A percentile compares a stretch with the other conserved stretches of the same genome.
These are phyloP conservation scores for Coenonympha arcania DNA, from an alignment of 2,888 invertebrate genomes.

Conservation along the genomic window DNA sequence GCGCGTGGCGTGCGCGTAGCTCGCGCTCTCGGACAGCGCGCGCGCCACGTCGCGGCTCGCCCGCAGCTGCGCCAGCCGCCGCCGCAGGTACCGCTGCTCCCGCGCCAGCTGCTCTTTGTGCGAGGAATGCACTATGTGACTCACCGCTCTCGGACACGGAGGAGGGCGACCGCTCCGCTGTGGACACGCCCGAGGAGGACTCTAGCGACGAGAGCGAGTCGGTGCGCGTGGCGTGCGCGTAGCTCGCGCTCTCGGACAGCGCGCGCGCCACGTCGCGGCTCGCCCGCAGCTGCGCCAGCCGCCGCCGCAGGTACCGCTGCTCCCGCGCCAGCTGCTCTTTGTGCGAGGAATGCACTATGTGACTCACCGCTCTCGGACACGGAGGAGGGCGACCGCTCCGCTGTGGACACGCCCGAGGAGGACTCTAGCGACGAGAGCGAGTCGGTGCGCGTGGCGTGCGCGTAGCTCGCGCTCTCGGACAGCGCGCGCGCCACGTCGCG, in stretches of 20 bases:
- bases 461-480: conserved; percentile 74
- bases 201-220: conserved; percentile 65
- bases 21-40: conserved; percentile 77
- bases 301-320: conserved; percentile 84
- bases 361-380: conserved; percentile 83
- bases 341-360: conserved; percentile 74
- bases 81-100: conserved; percentile 84
- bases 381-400: conserved; percentile 78
- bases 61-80: conserved; percentile 80
- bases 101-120: conserved; percentile 85
- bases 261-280: conserved; percentile 64
- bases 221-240: conserved; percentile 61
- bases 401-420: conserved; percentile 75
- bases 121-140: conserved; percentile 71
- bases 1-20: conserved; percentile 59
- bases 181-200: conserved; percentile 74
- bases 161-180: conserved; percentile 77
- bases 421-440: conserved; percentile 64
- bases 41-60: conserved; percentile 60
- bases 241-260: conserved; percentile 76
- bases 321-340: conserved; percentile 86
- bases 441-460: conserved; percentile 65
- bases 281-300: conserved; percentile 78
- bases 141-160: conserved; percentile 83
- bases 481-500: conserved; percentile 69